These are phyloP conservation scores for Pseudorectes ferrugineus DNA, from an alignment of 2,113 vertebrate genomes.

Conservation along the genomic window DNA sequence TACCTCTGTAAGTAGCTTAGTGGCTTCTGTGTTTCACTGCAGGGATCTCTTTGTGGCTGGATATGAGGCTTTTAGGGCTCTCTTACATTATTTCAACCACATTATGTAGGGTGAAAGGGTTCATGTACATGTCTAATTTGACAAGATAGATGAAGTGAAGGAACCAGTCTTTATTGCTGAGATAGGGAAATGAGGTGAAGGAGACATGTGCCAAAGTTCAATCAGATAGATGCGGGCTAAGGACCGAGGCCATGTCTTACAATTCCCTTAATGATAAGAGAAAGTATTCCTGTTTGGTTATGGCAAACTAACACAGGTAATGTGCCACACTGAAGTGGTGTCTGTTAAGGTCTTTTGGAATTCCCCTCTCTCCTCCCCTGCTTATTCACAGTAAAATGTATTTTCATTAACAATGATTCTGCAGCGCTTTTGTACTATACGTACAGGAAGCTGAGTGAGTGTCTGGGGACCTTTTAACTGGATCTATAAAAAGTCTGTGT, in stretches of 20 bases:
- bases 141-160: constrained; percentile 56
- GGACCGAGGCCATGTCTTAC: neutral
- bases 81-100: neutral
- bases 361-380: neutral
- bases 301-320: neutral
- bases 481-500: constrained; percentile 65
- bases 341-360: constrained; percentile 1
- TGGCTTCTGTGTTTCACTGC: neutral
- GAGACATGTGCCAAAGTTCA: constrained; percentile 21
- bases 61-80: neutral
- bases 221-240: neutral
- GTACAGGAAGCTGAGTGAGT: constrained; percentile 51
- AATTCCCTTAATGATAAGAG: constrained; percentile 20
- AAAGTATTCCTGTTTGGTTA: neutral
- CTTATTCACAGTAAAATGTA: constrained; percentile 5
- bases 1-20: neutral
- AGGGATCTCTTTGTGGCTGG: neutral
- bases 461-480: constrained; percentile 58
- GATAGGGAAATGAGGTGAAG: constrained; percentile 38
- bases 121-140: constrained; percentile 42
- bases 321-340: neutral
- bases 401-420: constrained; percentile 18
- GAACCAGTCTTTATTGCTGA: constrained; percentile 39
- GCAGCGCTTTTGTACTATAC: constrained; percentile 26
- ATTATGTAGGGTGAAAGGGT: constrained; percentile 26